Base-by-base conservation (phyloP, 1,140 invertebrate genomes). In the Xylocopa sonorina region DNA sequence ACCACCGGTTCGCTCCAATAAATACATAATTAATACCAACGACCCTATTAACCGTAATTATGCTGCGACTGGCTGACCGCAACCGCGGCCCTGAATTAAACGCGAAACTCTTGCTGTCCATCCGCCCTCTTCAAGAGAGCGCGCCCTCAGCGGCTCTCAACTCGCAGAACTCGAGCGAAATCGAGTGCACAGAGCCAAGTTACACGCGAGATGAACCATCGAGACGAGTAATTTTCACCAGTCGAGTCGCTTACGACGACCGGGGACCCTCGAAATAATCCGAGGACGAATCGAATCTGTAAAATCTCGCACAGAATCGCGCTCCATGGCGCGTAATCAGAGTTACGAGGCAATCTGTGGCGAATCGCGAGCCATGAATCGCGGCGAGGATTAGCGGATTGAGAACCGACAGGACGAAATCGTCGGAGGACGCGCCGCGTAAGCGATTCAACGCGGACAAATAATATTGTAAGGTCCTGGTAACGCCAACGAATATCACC, bases 401-500 rank as follows among this genome's bases (percentile, higher is more conserved):
- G 84, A 85, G 84, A 72, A 85, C 84, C 84, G 53, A 63, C 12
- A 43, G 29, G 21, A 58, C 34, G 27, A 60, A 62, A 43, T 46
- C 48, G 53, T 32, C 66, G 64, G 80, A 55, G 68, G 41, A 77
- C 83, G 64, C 83, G 64, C 64, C 83, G 46, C 80, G 78, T 78
- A 62, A 24, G 60, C 79, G 84, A 82, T 88, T 88, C 88, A 89
- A 88, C 79, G 81, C 84, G 73, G 85, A 87, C 87, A 88, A 88
- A 88, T 88, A 89, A 89, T 89, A 87, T 82, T 81, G 82, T 87
- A 88, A 88, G 78, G 82, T 55, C 69, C 81, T 87, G 85, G 81
- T 89, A 85, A 89, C 86, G 87, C 75, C 81, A 82, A 43, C 83
- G 83, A 87, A 86, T 88, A 90, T 91, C 88, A 88, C 83, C 88